Conservation (phyloP, 2,888 invertebrate genomes). For the Agelastica alni region DNA sequence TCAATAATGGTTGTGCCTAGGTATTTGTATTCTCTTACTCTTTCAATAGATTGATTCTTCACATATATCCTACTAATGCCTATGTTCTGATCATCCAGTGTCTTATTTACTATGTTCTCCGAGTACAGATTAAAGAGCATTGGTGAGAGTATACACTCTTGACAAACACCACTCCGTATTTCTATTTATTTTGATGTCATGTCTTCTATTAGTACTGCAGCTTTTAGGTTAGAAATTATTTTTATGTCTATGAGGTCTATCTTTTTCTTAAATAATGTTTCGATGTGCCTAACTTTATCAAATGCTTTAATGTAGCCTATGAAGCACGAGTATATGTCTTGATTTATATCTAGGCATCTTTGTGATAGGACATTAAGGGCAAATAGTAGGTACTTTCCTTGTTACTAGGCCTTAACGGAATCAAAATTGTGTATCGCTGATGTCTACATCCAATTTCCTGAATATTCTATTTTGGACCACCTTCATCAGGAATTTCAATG, state of each 20-base stretch:
- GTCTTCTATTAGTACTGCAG: background rate
- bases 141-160: background rate
- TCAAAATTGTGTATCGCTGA: constrained; percentile 34
- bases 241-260: constrained; percentile 4
- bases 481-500: no score
- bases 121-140: no score
- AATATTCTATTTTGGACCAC: no score
- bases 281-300: constrained; percentile 13
- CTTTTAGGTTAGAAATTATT: constrained; percentile 8
- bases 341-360: constrained; percentile 21
- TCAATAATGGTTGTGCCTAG: no score
- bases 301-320: no score
- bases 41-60: background rate
- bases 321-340: constrained; percentile 4
- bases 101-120: no score
- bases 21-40: background rate
- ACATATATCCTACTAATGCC: background rate
- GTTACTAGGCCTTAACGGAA: constrained; percentile 30
- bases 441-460: constrained; percentile 27
- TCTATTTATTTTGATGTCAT: background rate
- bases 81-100: background rate
- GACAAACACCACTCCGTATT: background rate
- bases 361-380: constrained; percentile 26
- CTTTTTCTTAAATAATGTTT: constrained; percentile 15
- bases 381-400: constrained; percentile 31